Base-by-base conservation (phyloP, 2,797 vertebrate genomes). In the Lacerta viridis region DNA sequence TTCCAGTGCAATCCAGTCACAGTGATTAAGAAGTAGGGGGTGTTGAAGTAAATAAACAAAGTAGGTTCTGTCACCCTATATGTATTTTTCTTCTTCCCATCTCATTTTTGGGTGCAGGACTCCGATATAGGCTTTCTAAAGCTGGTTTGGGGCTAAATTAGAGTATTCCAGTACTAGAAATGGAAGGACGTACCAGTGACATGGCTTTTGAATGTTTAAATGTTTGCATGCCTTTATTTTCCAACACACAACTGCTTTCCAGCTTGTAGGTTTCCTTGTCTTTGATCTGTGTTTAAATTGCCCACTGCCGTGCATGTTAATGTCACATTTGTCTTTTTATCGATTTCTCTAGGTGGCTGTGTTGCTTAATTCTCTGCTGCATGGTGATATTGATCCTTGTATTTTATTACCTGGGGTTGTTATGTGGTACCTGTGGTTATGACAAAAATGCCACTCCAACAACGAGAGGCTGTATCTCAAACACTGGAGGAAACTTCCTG, bases 401-500 rank as follows among this genome's bases (percentile, higher is more conserved):
- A 69, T 99, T 99, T 83, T 99, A 98, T 93, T 98, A 97, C 93
- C 97, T 99, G 94, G 99, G 98, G 25, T 94, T 99, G 83, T 92
- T 99, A 1, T 99, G 98, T 88, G 99, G 99, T 68, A 97, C 97
- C 0, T 96, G 97, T 88, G 99, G 99, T 90, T 99, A 97, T 80
- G 97, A 99, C 96, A 98, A 97, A 90, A 98, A 98, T 1, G 97
- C 98, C 91, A 98, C 99, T 43, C 99, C 99, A 0, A 99, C 98
- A 20, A 98, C 97, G 5, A 97, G 99, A 83, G 99, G 99, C 90
- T 99, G 98, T 29, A 93, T 99, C 92, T 99, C 99, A 61, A 99
- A 99, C 90, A 99, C 98, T 0, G 99, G 99, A 33, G 99, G 99
- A 68, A 98, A 98, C n/a, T 98, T 99, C 92, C 98, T 99, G 68